These are phyloP conservation scores for Bombylius major DNA, from an alignment of 2,888 invertebrate species.

Conservation along the genomic window DNA sequence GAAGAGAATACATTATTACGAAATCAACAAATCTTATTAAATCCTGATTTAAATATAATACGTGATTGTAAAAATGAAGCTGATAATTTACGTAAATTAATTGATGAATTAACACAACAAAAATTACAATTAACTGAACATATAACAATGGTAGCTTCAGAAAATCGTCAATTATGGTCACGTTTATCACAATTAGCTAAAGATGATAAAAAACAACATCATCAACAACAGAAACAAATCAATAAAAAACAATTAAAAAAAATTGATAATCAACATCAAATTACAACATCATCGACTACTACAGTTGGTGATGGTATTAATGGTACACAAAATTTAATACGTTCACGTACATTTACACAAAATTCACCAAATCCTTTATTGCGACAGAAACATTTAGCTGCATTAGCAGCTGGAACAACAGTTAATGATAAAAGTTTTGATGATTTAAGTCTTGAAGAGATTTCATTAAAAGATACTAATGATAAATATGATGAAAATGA, in stretches of 20 bases:
- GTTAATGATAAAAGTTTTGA: conserved; percentile 41
- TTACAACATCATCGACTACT: background rate
- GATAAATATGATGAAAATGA: conserved; percentile 54
- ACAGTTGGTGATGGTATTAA: background rate
- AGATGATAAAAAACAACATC: conserved; percentile 32
- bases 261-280: background rate
- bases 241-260: background rate
- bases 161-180: conserved; percentile 69
- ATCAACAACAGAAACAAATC: conserved; percentile 8
- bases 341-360: conserved; percentile 56
- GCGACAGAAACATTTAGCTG: conserved; percentile 36
- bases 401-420: conserved; percentile 24
- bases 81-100: conserved; percentile 42
- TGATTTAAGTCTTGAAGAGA: conserved; percentile 61
- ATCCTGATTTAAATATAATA: background rate
- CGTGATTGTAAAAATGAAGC: background rate
- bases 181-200: conserved; percentile 52
- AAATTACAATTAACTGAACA: conserved; percentile 65
- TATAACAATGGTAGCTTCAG: conserved; percentile 66
- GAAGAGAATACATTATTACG: conserved; percentile 60
- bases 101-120: conserved; percentile 58
- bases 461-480: conserved; percentile 55
- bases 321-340: conserved; percentile 35
- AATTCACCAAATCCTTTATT: conserved; percentile 46
- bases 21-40: conserved; percentile 25